Base-by-base conservation (phyloP, 2,888 invertebrate species). In the Nudaria mundana region DNA sequence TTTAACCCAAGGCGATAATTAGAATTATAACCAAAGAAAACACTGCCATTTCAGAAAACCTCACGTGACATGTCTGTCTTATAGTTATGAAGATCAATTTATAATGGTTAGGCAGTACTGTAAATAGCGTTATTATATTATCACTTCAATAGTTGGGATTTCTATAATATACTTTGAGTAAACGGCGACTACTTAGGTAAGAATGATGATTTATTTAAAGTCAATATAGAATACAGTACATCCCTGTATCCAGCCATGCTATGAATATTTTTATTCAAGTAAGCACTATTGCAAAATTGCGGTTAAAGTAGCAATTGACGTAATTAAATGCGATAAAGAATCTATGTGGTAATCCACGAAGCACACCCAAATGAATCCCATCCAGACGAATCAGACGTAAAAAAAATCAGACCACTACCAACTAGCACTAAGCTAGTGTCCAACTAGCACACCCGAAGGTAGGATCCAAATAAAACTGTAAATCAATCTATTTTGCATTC, bases 1-100 rank as follows among this genome's bases (percentile, higher is more conserved):
- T 35, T 33, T 3, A 14, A 31, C 14, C 31, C 18, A 11, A 12
- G 20, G 11, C 12, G 37, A 22, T 15, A 38, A 38, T 31, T 14
- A 28, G 7, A 12, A 31, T 26, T 25, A 4, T 13, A 25, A 37
- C 18, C 2, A n/a, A 13, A 33, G 7, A 10, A 10, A n/a, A 1
- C 2, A 2, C 3, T 15, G 16, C 24, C 24, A 33, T 5, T 33
- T 5, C 7, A 2, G 2, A 15, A 4, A 10, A 24, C 10, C 33
- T 15, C 16, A 2, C 7, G 4, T 12, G 10, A 7, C 2, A 4
- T 7, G 11, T 5, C 11, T 24, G 3, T 16, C 7, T 24, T 10
- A 12, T 12, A 11, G 4, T 24, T 24, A 15, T 3, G 2, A 1
- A 14, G 15, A 5, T 24, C 24, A 11, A 16, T 8, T 10, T 32